These are phyloP conservation scores for Agriopis marginaria DNA, from an alignment of 2,888 invertebrate genomes.

Conservation along the genomic window DNA sequence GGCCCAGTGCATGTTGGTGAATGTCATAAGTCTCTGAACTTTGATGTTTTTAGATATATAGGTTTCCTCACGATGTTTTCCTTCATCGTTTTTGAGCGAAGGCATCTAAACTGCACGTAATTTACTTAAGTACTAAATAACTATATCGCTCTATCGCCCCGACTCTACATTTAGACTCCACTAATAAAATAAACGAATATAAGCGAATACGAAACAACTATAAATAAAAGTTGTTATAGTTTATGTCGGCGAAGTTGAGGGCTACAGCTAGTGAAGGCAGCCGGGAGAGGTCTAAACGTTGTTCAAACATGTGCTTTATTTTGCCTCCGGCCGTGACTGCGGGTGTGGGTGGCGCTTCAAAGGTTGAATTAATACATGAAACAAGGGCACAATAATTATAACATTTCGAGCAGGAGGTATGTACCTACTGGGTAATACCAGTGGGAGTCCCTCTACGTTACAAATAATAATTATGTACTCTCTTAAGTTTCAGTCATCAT, in stretches of 20 bases:
- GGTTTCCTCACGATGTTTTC: no score
- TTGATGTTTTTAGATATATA: no score
- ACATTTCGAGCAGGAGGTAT: constrained; percentile 1
- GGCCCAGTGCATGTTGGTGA: no score
- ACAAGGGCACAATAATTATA: constrained; percentile 12
- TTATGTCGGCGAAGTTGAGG: not conserved
- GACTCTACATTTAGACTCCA: no score
- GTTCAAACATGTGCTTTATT: constrained; percentile 5
- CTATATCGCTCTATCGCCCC: no score
- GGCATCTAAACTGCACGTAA: no score
- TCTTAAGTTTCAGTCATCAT: no score
- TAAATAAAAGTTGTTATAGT: not conserved
- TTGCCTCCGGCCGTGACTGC: not conserved
- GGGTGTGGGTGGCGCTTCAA: not conserved
- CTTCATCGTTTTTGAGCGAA: no score
- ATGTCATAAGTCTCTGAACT: no score
- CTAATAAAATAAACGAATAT: no score
- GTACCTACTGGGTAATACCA: not conserved
- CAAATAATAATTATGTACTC: not conserved
- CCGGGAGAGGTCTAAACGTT: not conserved
- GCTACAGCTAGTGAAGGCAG: not conserved
- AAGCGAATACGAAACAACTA: not conserved
- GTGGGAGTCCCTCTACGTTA: constrained; percentile 1
- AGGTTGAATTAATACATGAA: constrained; percentile 19
- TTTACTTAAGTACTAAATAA: no score